These are phyloP conservation scores for Pithys albifrons DNA, from an alignment of 2,113 vertebrate genomes.

Conservation along the genomic window DNA sequence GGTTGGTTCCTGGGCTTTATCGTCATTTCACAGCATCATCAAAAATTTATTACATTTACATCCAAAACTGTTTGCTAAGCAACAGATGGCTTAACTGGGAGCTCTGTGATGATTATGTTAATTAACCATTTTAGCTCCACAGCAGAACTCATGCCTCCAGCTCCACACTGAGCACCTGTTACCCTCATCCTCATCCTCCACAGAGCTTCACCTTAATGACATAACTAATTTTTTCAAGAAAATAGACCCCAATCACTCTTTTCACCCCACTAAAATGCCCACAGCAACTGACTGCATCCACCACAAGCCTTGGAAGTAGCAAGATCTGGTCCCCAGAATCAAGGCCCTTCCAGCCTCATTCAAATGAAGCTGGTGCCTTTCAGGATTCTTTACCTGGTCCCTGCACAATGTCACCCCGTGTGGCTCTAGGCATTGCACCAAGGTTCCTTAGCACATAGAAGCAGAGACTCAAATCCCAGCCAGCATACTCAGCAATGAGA, in stretches of 20 bases:
- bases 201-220: not conserved
- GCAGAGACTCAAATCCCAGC: not conserved
- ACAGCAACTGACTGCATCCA: not conserved
- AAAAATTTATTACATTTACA: conserved; percentile 67
- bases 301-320: not conserved
- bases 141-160: conserved; percentile 9
- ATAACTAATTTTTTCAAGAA: not conserved
- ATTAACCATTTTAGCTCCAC: conserved; percentile 50
- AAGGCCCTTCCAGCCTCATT: not conserved
- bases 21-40: conserved; percentile 18
- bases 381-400: not conserved
- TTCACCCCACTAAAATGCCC: not conserved
- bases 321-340: not conserved
- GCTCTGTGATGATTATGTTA: conserved; percentile 23
- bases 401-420: not conserved
- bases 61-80: conserved; percentile 59
- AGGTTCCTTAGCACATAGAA: not conserved
- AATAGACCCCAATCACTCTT: not conserved
- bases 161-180: not conserved
- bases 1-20: conserved; percentile 14
- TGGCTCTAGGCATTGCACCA: not conserved
- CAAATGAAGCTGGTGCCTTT: not conserved
- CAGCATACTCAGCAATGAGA: not conserved
- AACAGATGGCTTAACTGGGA: conserved; percentile 60
- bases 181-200: not conserved